A percentile compares a stretch with the other conserved stretches of the same genome.
Conservation (phyloP, 1,140 invertebrate species). For the Copidosoma floridanum region DNA sequence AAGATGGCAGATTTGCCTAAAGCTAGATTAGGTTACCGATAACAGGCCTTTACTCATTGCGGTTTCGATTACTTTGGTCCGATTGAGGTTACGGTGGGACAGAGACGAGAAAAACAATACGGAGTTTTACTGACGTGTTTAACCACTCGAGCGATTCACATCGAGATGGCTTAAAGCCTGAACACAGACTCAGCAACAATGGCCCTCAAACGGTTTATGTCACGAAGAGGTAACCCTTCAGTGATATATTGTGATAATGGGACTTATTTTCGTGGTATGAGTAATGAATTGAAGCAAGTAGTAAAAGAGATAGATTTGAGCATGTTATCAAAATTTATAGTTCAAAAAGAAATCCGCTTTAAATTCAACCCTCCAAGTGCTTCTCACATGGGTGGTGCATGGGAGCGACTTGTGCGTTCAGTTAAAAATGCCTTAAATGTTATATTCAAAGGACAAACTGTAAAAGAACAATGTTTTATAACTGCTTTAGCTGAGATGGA, state of each 20-base stretch:
- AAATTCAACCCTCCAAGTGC: conserved; percentile 17
- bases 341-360: conserved; percentile 2
- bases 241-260: background rate
- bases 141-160: no score
- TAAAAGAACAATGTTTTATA: background rate
- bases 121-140: no score
- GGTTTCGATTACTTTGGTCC: no score
- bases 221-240: no score
- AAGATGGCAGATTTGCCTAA: no score
- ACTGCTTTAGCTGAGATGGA: conserved; percentile 19
- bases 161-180: no score
- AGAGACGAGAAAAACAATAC: no score
- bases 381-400: conserved; percentile 23
- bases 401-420: background rate
- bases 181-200: no score
- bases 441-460: background rate
- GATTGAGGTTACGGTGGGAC: no score
- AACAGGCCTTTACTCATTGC: no score
- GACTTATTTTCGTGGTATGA: background rate
- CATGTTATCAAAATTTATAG: background rate
- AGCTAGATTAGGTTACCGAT: no score
- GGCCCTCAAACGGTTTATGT: no score
- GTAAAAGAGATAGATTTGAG: background rate
- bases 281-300: background rate
- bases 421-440: conserved; percentile 13